Evolutionary conservation across 2,113 vertebrate genomes (phyloP).

Genomic region (Dicerorhinus sumatrensis): DNA sequence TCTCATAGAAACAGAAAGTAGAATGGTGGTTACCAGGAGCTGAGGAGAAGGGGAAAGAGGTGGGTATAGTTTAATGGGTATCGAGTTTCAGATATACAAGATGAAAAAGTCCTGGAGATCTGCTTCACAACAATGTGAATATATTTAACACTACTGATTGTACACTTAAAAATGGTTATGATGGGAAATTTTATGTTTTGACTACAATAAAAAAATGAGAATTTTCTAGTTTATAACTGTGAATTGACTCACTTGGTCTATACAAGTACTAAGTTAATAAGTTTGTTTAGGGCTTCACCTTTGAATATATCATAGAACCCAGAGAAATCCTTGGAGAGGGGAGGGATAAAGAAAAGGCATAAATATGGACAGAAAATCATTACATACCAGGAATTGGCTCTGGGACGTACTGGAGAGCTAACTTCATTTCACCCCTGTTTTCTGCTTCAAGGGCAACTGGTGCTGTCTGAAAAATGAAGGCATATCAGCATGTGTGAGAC

Average conservation of each 20-base stretch:
- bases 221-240: background rate
- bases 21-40: background rate
- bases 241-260: background rate
- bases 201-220: background rate
- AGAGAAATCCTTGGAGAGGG: background rate
- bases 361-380: slow-evolving; percentile 20
- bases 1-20: background rate
- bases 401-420: slow-evolving; percentile 93
- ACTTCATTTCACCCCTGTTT: slow-evolving; percentile 92
- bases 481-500: slow-evolving; percentile 8
- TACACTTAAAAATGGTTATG: background rate
- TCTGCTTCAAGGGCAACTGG: slow-evolving; percentile 82
- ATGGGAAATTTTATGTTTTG: background rate
- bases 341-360: background rate
- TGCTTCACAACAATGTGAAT: background rate
- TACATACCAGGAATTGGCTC: slow-evolving; percentile 89
- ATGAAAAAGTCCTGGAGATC: background rate
- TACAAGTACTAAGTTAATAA: background rate
- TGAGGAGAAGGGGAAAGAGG: background rate
- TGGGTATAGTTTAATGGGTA: background rate
- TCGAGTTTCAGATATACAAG: background rate
- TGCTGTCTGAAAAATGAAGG: slow-evolving; percentile 82
- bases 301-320: background rate
- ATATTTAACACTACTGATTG: background rate
- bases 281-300: background rate